Evolutionary conservation across 2,113 vertebrate genomes (phyloP), one percentile per base, ranked within the genome.

Genomic region (Triplophysa rosa): DNA sequence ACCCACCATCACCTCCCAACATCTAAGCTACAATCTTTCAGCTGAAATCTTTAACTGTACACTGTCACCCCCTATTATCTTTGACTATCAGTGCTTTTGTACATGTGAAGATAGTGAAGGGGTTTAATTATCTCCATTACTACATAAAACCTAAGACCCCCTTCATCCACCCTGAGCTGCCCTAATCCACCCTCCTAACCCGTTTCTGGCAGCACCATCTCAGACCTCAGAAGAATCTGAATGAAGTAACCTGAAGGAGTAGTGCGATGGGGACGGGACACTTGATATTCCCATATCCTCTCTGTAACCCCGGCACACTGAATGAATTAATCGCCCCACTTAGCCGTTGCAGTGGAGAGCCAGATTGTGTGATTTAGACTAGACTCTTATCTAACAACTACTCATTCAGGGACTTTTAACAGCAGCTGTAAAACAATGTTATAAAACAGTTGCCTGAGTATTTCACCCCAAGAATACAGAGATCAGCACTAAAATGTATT

Each of bases 301-400:
- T 59, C 19, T 8, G 58, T 64, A 81, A 75, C 80, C 66, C 70
- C 58, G 52, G 33, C 72, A 69, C 64, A 64, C 56, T 61, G 80
- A 80, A 83, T 49, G 67, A 80, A 83, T 84, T 86, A 83, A 67
- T 47, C 33, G 24, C 67, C 59, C 63, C 19, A 16, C 42, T 42
- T n/a, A 49, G 67, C 59, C 56, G 61, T 68, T 49, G 23, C 42
- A 26, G 26, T 49, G 42, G 42, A 49, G 67, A 26, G 70, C 62
- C 81, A 78, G 79, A 80, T 73, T 70, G 42, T 77, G 16, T 52
- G 81, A 83, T 81, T 87, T 76, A 76, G 54, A 72, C 54, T 61
- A 42, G 71, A 79, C 68, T 64, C 64, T 76, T 86, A 78, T 84
- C 83, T 85, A 82, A 73, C 29, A 79, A 62, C 76, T 9, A 6